Conservation (phyloP, 2,113 vertebrate genomes). For the Trematomus loennbergii region DNA sequence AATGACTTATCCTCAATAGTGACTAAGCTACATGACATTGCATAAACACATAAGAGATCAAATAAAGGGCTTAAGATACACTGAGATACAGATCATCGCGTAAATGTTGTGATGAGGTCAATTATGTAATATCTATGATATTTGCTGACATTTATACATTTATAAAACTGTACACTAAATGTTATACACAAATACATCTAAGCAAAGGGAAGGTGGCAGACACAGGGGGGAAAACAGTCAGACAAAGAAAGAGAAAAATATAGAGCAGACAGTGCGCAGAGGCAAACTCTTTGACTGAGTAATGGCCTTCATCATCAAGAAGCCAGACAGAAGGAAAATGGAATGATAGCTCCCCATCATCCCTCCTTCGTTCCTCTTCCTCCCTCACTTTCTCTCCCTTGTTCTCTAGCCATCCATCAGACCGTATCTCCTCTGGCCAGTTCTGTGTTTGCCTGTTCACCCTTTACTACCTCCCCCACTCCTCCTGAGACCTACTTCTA, state of each 20-base stretch:
- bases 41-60: conserved; percentile 7
- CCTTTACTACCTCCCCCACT: conserved; percentile 39
- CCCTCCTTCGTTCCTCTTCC: conserved; percentile 31
- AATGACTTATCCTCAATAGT: conserved; percentile 8
- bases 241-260: conserved; percentile 21
- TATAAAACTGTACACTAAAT: not conserved
- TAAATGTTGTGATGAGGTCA: not conserved
- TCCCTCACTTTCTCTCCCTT: conserved; percentile 22
- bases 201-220: conserved; percentile 14
- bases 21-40: not conserved
- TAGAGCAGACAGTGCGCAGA: not conserved
- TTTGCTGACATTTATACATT: conserved; percentile 12
- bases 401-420: conserved; percentile 66
- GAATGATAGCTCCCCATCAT: conserved; percentile 62
- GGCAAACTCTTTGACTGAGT: conserved; percentile 61
- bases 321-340: conserved; percentile 65
- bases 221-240: conserved; percentile 10
- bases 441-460: conserved; percentile 55
- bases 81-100: not conserved
- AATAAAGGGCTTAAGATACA: not conserved
- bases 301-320: conserved; percentile 76
- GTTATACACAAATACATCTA: not conserved
- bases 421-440: conserved; percentile 71
- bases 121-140: conserved; percentile 4
- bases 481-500: conserved; percentile 79